Base-by-base conservation (phyloP, 2,888 invertebrate genomes). In the Dascillus cervinus region DNA sequence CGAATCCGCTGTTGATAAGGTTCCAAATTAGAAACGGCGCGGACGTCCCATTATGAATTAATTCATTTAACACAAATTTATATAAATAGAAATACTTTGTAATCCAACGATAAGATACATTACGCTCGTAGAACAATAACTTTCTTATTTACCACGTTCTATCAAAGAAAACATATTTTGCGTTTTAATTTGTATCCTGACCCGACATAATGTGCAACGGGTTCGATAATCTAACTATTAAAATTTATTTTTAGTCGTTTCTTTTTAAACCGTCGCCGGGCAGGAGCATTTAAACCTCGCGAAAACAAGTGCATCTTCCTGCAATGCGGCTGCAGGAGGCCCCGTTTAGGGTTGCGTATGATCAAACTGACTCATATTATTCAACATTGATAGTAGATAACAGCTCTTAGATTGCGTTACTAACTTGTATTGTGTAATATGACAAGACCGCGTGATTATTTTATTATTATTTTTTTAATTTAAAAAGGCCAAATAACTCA, bases 231-330 rank as follows among this genome's bases (percentile, higher is more conserved):
- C 40, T 27, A 26, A 22, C 21, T 22, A 41, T 32, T 29, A 29
- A 50, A 49, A 52, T 50, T 51, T 55, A 56, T 55, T 55, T 56
- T 55, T 55, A 55, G 55, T 51, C 34, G 38, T 41, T 39, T n/a
- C 30, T 41, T 41, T 50, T 51, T 51, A 53, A 47, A 37, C 47
- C 46, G 44, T 46, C 40, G 45, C 42, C 32, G 39, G 38, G 34
- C 43, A 44, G 53, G 49, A 48, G 43, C 44, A 44, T 49, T 54
- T 51, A 49, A 56, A 54, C 55, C 52, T 51, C 47, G 45, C 51
- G 40, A 55, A 57, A 56, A 57, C 56, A 58, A 57, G 56, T 57
- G 57, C 58, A 58, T 57, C 56, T 54, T 49, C 56, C 58, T 55
- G 55, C 46, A 49, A 34, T 37, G 31, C 33, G 35, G 31, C 26